Percentiles rank a stretch among this genome's conserved stretches.
Evolutionary conservation across 2,888 invertebrate species (phyloP).

Genomic region (Chouioia cunea): DNA sequence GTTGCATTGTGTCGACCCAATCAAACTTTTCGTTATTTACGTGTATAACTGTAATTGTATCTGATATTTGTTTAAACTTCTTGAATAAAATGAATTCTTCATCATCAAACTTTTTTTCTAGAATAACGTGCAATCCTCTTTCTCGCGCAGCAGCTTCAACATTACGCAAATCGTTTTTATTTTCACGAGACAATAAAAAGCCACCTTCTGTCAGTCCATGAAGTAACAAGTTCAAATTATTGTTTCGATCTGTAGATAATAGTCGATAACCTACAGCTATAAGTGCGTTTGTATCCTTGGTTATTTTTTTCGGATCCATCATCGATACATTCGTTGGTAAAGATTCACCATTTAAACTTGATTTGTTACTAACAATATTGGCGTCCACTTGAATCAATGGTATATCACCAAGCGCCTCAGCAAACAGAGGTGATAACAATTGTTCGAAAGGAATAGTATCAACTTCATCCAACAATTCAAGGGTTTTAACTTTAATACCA

Average conservation of each 20-base stretch:
- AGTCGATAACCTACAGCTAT: conserved; percentile 71
- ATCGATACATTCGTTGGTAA: conserved; percentile 71
- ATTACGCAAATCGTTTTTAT: conserved; percentile 23
- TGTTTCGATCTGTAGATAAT: conserved; percentile 52
- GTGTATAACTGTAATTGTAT: conserved; percentile 54
- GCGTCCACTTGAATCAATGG: conserved; percentile 80
- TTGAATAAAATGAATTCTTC: conserved; percentile 49
- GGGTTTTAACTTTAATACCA: conserved; percentile 59
- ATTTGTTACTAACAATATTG: conserved; percentile 68
- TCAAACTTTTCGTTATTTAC: conserved; percentile 61
- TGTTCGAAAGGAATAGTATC: conserved; percentile 58
- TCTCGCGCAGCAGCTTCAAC: conserved; percentile 71
- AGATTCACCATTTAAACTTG: conserved; percentile 67
- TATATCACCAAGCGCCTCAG: conserved; percentile 75
- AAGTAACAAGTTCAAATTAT: conserved; percentile 48
- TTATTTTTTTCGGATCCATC: conserved; percentile 73
- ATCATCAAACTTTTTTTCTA: conserved; percentile 24
- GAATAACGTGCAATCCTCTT: conserved; percentile 30
- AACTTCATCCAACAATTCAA: conserved; percentile 61
- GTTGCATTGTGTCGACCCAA: conserved; percentile 65
- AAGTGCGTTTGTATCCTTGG: conserved; percentile 70
- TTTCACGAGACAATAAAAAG: conserved; percentile 59
- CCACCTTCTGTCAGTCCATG: conserved; percentile 51
- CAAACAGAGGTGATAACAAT: conserved; percentile 71
- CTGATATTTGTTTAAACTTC: conserved; percentile 53